These are phyloP conservation scores for Vanacampus margaritifer DNA, from an alignment of 2,113 vertebrate species.

Conservation along the genomic window DNA sequence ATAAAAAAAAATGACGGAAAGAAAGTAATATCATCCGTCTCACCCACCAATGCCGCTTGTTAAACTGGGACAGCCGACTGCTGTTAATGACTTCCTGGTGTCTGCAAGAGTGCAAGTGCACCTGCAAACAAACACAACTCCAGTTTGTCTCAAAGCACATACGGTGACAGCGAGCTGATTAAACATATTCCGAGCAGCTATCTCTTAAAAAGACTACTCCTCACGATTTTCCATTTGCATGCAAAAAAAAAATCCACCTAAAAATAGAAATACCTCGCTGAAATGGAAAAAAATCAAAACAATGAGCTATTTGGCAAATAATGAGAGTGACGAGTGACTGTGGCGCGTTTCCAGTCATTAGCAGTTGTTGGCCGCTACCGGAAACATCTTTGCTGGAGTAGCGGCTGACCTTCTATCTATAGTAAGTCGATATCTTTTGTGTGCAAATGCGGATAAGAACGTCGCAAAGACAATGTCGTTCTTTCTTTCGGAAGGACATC, in stretches of 20 bases:
- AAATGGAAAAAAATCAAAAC: conserved; percentile 21
- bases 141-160: conserved; percentile 9
- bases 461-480: conserved; percentile 37
- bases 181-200: conserved; percentile 37
- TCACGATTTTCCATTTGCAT: conserved; percentile 11
- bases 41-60: conserved; percentile 13
- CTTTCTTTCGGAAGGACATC: conserved; percentile 53
- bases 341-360: conserved; percentile 26
- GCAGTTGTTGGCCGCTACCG: conserved; percentile 26
- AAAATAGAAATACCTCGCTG: conserved; percentile 34
- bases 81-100: conserved; percentile 21
- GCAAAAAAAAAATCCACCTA: conserved; percentile 22
- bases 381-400: conserved; percentile 33
- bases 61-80: conserved; percentile 31
- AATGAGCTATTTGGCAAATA: conserved; percentile 33
- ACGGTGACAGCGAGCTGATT: conserved; percentile 41
- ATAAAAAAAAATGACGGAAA: conserved; percentile 3
- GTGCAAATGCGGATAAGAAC: conserved; percentile 16
- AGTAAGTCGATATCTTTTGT: conserved; percentile 1
- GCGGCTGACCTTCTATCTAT: conserved; percentile 14
- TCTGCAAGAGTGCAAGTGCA: conserved; percentile 14
- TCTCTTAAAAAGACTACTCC: conserved; percentile 24
- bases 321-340: conserved; percentile 12
- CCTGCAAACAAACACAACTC: conserved; percentile 34
- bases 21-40: conserved; percentile 8